These are phyloP conservation scores for Malacoraja senta DNA, from an alignment of 2,797 vertebrate species.

Conservation along the genomic window DNA sequence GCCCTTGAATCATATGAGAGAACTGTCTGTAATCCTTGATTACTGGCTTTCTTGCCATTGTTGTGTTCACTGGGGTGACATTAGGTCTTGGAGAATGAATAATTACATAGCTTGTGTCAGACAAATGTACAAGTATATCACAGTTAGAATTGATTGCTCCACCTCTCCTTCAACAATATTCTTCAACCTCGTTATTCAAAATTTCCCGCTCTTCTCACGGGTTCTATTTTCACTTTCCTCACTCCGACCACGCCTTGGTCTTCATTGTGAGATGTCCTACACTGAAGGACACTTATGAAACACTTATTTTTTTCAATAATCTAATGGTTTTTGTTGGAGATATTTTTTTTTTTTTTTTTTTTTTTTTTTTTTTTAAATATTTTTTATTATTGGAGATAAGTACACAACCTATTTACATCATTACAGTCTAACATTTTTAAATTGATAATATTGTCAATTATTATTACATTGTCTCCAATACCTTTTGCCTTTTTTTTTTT, in stretches of 20 bases:
- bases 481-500: too few relatives aligned
- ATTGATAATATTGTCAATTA: too few relatives aligned
- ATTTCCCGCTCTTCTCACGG: background rate
- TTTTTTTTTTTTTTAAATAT: too few relatives aligned
- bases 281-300: too few relatives aligned
- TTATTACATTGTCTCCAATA: too few relatives aligned
- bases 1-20: background rate
- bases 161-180: background rate
- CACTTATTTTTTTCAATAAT: too few relatives aligned
- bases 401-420: too few relatives aligned
- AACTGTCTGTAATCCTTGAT: background rate
- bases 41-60: background rate
- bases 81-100: background rate
- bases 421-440: too few relatives aligned
- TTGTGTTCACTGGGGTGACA: background rate
- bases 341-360: too few relatives aligned
- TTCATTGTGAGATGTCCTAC: too few relatives aligned
- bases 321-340: too few relatives aligned
- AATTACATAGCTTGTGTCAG: background rate
- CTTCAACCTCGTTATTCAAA: background rate
- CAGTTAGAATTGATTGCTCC: background rate
- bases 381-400: too few relatives aligned
- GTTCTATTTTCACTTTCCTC: background rate
- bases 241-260: background rate
- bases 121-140: background rate